Percentiles rank a stretch among this genome's conserved stretches.
Conservation (phyloP, 2,888 invertebrate genomes). For the Branchipolynoe longqiensis region DNA sequence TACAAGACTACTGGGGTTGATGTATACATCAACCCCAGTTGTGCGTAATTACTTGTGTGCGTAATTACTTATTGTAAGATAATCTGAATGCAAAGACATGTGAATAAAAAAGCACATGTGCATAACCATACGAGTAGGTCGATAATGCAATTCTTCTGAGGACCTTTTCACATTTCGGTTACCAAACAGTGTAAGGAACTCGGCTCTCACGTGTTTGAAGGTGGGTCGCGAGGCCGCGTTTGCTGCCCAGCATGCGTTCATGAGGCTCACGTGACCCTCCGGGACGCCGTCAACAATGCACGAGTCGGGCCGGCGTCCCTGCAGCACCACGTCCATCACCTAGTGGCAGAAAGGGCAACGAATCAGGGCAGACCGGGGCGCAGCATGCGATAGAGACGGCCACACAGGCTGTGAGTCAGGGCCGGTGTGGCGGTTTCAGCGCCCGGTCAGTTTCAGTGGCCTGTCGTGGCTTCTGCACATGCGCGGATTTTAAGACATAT, state of each 20-base stretch:
- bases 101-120: not conserved
- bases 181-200: no score
- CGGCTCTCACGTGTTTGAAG: constrained; percentile 77
- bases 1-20: not conserved
- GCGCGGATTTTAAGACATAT: no score
- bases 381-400: no score
- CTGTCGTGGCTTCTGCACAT: no score
- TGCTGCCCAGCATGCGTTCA: constrained; percentile 76
- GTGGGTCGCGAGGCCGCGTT: constrained; percentile 71
- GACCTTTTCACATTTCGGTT: no score
- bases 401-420: no score
- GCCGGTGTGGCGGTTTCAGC: no score
- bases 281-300: constrained; percentile 46
- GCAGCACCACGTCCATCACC: constrained; percentile 44
- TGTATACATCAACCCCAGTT: not conserved
- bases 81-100: not conserved
- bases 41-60: not conserved
- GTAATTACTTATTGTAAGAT: not conserved
- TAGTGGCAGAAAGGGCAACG: not conserved
- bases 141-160: no score
- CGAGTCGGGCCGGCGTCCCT: constrained; percentile 24
- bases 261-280: constrained; percentile 73
- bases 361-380: no score
- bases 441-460: no score
- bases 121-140: no score